Evolutionary conservation across 2,888 invertebrate genomes (phyloP), one percentile per base, ranked within the genome.

Genomic region (Microctonus aethiopoides): DNA sequence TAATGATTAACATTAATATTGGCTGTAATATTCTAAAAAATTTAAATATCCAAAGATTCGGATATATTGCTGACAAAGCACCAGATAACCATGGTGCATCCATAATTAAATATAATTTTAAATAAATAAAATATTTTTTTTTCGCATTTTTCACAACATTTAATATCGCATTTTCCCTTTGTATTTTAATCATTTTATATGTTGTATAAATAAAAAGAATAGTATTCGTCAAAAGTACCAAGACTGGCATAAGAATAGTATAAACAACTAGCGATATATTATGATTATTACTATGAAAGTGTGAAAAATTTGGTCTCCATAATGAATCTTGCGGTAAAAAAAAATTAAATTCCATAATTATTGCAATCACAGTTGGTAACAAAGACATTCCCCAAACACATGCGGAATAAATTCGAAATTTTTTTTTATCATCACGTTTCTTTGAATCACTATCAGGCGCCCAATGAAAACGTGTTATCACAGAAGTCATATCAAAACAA

Each of bases 381-480:
- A 66, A 5, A 5, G 79, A 71, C 7, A 73, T 76, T n/a, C 74
- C 73, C 76, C 78, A 79, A 11, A 76, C 77, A 68, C 74, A 75
- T 1, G 62, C 56, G 1, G 79, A 72, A 64, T 78, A 80, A 7
- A 75, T 70, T 3, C 73, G 60, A 70, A 79, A 81, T 70, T 84
- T 84, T 65, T 77, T 75, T 36, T 66, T 72, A 52, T 81, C 79
- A 62, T 78, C 77, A 22, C 70, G 71, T n/a, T 73, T 76, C 34
- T 76, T 78, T 29, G 57, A 70, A 2, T 64, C 57, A 10, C 70
- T 68, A 61, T 57, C 68, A 2, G 80, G 80, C 2, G 75, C 74
- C 82, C 80, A 82, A 13, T 78, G 78, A 59, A 84, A 80, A 67
- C 80, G 75, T 11, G 84, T 84, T 64, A 84, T 84, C 7, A 78